phyloP scores from a whole-genome alignment of 2,888 invertebrate genomes.

The Penaeus monodon region DNA sequence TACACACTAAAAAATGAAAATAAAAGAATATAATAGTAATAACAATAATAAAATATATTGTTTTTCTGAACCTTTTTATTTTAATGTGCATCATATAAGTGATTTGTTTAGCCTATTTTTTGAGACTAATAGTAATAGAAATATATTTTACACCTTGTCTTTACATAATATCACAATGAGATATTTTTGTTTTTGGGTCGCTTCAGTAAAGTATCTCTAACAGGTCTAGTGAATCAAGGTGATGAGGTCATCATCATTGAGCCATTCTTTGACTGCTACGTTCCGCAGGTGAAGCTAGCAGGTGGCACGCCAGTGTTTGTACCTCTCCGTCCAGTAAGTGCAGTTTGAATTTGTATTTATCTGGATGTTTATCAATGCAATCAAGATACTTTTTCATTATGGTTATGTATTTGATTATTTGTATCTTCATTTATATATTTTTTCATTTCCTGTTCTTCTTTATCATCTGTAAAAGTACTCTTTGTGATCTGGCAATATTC shows the following conservation, averaged over 20 bases:
- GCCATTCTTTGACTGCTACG: conserved; percentile 98
- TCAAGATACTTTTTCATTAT: too few relatives aligned
- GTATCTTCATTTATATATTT: neutral
- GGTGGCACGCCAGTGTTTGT: conserved; percentile 90
- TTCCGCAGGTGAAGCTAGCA: conserved; percentile 90
- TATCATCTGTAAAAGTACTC: too few relatives aligned
- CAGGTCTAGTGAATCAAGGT: conserved; percentile 72
- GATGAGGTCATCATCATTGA: conserved; percentile 87
- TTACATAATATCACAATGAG: neutral
- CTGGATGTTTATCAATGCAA: too few relatives aligned
- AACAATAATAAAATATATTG: neutral
- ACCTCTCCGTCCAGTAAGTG: conserved; percentile 83
- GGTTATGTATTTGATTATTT: neutral
- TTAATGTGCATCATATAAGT: neutral
- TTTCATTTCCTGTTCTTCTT: too few relatives aligned
- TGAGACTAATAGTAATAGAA: too few relatives aligned
- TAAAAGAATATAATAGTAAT: too few relatives aligned
- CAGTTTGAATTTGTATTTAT: too few relatives aligned
- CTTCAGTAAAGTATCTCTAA: conserved; percentile 28
- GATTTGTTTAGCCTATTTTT: neutral
- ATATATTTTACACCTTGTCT: neutral
- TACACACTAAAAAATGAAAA: too few relatives aligned
- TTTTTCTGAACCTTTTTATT: neutral
- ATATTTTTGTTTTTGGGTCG: neutral
- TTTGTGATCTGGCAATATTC: too few relatives aligned